Evolutionary conservation across 2,113 vertebrate genomes (phyloP).

Genomic region (Triplophysa rosa): DNA sequence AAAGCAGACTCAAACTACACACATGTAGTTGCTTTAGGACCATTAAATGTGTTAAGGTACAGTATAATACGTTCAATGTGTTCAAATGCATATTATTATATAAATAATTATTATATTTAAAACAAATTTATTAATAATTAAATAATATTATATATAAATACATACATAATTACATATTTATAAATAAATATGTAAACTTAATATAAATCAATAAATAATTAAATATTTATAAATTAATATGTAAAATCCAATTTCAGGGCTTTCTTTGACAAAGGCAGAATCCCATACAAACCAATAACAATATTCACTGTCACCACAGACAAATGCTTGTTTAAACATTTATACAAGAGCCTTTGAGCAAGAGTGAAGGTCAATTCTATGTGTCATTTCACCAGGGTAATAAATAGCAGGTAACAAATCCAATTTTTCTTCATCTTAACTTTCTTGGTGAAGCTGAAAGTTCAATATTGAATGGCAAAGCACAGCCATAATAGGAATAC

Average conservation of each 20-base stretch:
- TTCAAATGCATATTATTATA: too few species aligned
- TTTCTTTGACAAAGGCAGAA: background rate
- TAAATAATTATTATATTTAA: too few species aligned
- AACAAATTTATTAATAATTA: too few species aligned
- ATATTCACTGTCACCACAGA: background rate
- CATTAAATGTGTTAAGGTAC: too few species aligned
- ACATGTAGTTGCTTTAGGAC: too few species aligned
- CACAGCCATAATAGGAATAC: conserved; percentile 32
- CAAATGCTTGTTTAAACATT: background rate
- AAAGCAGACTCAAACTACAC: too few species aligned
- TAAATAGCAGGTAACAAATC: conserved; percentile 30
- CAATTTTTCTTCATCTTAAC: background rate
- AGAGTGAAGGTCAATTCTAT: background rate
- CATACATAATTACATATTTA: too few species aligned
- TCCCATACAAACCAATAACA: background rate
- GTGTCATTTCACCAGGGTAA: background rate
- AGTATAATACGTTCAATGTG: too few species aligned
- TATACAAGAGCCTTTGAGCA: background rate
- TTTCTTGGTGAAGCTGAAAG: conserved; percentile 19
- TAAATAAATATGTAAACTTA: too few species aligned
- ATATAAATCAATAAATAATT: too few species aligned
- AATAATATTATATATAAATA: too few species aligned
- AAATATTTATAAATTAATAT: too few species aligned
- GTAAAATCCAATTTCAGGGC: background rate
- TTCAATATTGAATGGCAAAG: conserved; percentile 26